These are phyloP conservation scores for Byasa hedistus DNA, from an alignment of 2,888 invertebrate species.

Conservation along the genomic window DNA sequence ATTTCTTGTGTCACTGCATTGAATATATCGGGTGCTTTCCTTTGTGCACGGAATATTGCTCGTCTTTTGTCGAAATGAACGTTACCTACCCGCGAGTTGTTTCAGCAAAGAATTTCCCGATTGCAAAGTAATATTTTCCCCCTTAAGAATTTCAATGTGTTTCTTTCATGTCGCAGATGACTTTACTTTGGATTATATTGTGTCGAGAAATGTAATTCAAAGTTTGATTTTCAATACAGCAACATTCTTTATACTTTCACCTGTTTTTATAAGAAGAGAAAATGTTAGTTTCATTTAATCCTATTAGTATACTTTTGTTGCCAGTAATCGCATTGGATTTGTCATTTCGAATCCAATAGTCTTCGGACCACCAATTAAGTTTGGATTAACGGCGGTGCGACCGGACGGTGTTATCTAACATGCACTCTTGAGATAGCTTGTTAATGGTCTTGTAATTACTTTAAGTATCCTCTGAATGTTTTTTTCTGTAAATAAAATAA, in stretches of 20 bases:
- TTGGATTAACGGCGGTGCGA: slow-evolving; percentile 61
- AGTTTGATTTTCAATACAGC: slow-evolving; percentile 58
- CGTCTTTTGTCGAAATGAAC: slow-evolving; percentile 78
- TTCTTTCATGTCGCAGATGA: slow-evolving; percentile 76
- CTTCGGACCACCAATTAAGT: slow-evolving; percentile 74
- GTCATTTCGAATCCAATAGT: slow-evolving; percentile 74
- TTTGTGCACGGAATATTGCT: slow-evolving; percentile 79
- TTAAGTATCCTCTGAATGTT: not conserved
- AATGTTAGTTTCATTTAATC: slow-evolving; percentile 17
- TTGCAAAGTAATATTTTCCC: slow-evolving; percentile 80
- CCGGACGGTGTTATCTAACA: slow-evolving; percentile 43
- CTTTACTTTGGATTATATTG: slow-evolving; percentile 74
- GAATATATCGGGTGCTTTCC: slow-evolving; percentile 78
- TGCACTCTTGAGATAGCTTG: slow-evolving; percentile 60
- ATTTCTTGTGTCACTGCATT: slow-evolving; percentile 80
- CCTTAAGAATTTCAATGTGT: slow-evolving; percentile 77
- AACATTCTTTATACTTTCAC: slow-evolving; percentile 36
- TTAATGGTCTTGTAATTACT: slow-evolving; percentile 43
- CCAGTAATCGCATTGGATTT: slow-evolving; percentile 67
- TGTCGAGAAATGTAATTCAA: slow-evolving; percentile 59
- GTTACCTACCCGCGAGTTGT: slow-evolving; percentile 77
- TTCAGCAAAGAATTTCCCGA: slow-evolving; percentile 76
- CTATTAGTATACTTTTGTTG: slow-evolving; percentile 51
- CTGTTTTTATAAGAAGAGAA: slow-evolving; percentile 14
- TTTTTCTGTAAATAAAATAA: not conserved